Evolutionary conservation across 2,797 vertebrate species (phyloP).

Genomic region (Florisuga fusca): DNA sequence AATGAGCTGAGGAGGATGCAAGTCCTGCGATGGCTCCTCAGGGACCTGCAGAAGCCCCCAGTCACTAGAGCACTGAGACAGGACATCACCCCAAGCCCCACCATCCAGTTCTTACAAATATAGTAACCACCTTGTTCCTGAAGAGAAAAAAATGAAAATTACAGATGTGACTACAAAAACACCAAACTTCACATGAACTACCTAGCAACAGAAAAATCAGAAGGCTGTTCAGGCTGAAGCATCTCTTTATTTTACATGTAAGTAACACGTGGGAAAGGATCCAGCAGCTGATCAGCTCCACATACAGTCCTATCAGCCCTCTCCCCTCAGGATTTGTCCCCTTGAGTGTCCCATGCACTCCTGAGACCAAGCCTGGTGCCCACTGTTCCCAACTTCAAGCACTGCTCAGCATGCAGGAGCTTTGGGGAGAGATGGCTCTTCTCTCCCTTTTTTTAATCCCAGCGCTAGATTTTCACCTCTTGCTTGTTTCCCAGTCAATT

Average conservation of each 20-base stretch:
- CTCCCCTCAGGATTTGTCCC: rapidly evolving
- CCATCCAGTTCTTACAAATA: neutral
- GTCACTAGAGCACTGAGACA: rapidly evolving
- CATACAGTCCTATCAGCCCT: rapidly evolving
- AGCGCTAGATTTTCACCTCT: neutral
- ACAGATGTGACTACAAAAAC: neutral
- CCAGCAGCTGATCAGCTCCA: neutral
- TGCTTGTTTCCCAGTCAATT: neutral
- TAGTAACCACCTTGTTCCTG: neutral
- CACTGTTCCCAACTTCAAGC: rapidly evolving
- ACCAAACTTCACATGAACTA: neutral
- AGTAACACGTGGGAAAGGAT: neutral
- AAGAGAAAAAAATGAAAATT: neutral
- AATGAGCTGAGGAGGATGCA: neutral
- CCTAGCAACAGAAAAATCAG: neutral
- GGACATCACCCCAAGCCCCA: neutral
- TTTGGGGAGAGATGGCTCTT: neutral
- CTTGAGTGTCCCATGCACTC: neutral
- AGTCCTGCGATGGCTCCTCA: neutral
- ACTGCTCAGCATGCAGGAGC: neutral
- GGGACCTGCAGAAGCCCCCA: neutral
- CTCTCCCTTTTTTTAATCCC: neutral
- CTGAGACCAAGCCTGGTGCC: neutral
- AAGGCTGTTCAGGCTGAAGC: neutral
- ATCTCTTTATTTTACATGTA: neutral